A percentile compares a stretch with the other conserved stretches of the same genome.
phyloP scores from a whole-genome alignment of 1,140 invertebrate genomes.

The Temnothorax nylanderi region DNA sequence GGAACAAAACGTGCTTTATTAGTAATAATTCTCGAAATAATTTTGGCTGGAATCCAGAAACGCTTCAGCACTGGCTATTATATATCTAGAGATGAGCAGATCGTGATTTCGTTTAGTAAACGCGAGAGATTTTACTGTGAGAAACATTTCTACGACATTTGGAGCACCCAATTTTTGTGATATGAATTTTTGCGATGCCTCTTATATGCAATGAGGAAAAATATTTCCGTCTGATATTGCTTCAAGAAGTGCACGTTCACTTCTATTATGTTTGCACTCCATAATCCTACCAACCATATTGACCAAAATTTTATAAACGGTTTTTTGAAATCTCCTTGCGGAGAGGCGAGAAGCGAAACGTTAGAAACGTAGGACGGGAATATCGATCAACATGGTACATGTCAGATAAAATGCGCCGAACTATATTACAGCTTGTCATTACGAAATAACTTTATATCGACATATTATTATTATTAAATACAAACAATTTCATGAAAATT shows the following conservation, averaged over 20 bases:
- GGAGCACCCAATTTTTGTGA: not conserved
- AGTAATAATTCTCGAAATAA: conserved; percentile 29
- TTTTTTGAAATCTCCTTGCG: not conserved
- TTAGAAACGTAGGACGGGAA: not conserved
- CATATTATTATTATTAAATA: conserved; percentile 13
- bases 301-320: not conserved
- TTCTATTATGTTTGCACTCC: not conserved
- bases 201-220: not conserved
- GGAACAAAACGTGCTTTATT: not conserved
- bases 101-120: not conserved
- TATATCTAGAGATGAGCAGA: conserved; percentile 41
- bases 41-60: conserved; percentile 23
- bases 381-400: not conserved
- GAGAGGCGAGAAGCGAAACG: not conserved
- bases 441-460: not conserved
- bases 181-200: not conserved
- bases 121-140: not conserved
- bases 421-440: not conserved
- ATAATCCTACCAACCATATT: not conserved
- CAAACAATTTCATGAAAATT: not conserved
- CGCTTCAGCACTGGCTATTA: not conserved
- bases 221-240: conserved; percentile 2
- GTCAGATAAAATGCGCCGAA: not conserved
- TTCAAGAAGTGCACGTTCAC: not conserved
- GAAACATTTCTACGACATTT: not conserved